Evolutionary conservation across 2,797 vertebrate genomes (phyloP).

Genomic region (Sebastes trivittatus): DNA sequence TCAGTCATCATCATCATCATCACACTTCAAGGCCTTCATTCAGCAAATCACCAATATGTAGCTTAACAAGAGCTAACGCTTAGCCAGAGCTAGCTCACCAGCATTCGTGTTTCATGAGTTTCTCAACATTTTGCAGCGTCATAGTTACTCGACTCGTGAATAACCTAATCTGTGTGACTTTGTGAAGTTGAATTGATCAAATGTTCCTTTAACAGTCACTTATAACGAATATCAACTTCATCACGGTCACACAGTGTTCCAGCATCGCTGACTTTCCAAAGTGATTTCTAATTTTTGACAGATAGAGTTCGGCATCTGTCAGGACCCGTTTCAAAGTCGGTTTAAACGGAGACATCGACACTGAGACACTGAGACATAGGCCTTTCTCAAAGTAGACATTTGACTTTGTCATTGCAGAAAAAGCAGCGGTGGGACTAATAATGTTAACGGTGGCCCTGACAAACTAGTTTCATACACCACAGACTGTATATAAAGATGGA

Average conservation of each 20-base stretch:
- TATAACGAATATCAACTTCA: neutral
- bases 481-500: too few relatives aligned
- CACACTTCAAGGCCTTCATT: neutral
- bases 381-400: constrained; percentile 27
- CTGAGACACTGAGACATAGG: neutral
- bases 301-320: constrained; percentile 31
- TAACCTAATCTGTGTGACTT: neutral
- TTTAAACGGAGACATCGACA: neutral
- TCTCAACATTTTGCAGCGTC: neutral
- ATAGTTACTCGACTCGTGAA: neutral
- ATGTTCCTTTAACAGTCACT: neutral
- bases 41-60: neutral
- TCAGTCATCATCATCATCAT: neutral
- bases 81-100: neutral
- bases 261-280: constrained; percentile 11
- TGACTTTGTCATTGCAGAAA: constrained; percentile 2
- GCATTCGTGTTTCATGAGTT: neutral
- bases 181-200: neutral
- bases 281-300: constrained; percentile 13
- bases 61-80: neutral
- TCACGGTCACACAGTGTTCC: neutral
- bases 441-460: neutral
- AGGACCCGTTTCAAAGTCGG: neutral
- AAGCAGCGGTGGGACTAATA: neutral
- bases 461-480: too few relatives aligned